phyloP scores from a whole-genome alignment of 30 jellyfish, hydroid and myxozoan genomes.

The Chironex yamaguchii region DNA sequence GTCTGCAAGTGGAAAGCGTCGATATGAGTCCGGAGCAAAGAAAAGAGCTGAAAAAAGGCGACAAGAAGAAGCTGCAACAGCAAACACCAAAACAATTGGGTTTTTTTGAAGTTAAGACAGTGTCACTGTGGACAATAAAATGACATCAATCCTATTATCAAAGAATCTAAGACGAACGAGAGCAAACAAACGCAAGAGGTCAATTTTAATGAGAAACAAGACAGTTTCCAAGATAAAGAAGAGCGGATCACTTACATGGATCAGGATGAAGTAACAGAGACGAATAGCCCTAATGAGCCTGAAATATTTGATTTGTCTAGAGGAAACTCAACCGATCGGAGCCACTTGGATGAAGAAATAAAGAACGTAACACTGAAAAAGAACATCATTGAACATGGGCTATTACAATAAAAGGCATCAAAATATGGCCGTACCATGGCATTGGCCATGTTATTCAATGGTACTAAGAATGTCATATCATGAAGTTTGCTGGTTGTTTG shows the following conservation, averaged over 20 bases:
- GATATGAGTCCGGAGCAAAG: no score
- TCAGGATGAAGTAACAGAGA: constrained; percentile 14
- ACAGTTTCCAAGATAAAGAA: constrained; percentile 9
- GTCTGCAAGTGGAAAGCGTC: no score
- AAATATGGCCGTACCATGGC: constrained; percentile 3
- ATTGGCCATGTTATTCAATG: constrained; percentile 30
- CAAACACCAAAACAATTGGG: no score
- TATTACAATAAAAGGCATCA: not conserved
- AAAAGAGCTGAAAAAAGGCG: no score
- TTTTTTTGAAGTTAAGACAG: no score
- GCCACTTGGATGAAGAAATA: constrained; percentile 4
- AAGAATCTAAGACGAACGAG: constrained; percentile 13
- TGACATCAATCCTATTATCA: constrained; percentile 16
- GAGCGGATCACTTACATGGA: constrained; percentile 6
- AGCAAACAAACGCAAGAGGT: constrained; percentile 10
- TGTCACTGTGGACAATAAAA: not conserved
- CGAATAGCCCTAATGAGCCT: constrained; percentile 22
- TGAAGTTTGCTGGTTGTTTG: constrained; percentile 22
- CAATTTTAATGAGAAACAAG: constrained; percentile 17
- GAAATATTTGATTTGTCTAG: constrained; percentile 14
- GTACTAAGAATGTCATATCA: not conserved
- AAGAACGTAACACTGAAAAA: constrained; percentile 11
- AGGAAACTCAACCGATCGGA: constrained; percentile 21
- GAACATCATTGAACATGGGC: constrained; percentile 7
- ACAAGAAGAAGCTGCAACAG: no score